These are phyloP conservation scores for pig (Sus scrofa) DNA, from an alignment of 2,113 vertebrate genomes.

Conservation along the genomic window T2T-Sscrofa CM000824.6:183581501-183582000, in stretches of 20 bases:
- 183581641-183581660: conserved; percentile 6
- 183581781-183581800: neutral
- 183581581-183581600: conserved; percentile 8
- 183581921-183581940: neutral
- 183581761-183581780: neutral
- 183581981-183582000: neutral
- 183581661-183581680: neutral
- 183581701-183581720: neutral
- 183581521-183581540: neutral
- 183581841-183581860: neutral
- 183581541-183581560: neutral
- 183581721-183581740: neutral
- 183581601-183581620: neutral
- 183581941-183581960: accelerated
- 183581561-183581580: neutral
- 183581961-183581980: neutral
- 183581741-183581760: neutral
- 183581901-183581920: neutral
- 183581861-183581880: conserved; percentile 2
- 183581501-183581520: conserved; percentile 18
- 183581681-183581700: neutral
- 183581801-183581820: neutral
- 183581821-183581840: neutral
- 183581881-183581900: neutral
- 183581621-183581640: neutral